Evolutionary conservation across 2,797 vertebrate genomes (phyloP).

Genomic region (Catostomus latipinnis): DNA sequence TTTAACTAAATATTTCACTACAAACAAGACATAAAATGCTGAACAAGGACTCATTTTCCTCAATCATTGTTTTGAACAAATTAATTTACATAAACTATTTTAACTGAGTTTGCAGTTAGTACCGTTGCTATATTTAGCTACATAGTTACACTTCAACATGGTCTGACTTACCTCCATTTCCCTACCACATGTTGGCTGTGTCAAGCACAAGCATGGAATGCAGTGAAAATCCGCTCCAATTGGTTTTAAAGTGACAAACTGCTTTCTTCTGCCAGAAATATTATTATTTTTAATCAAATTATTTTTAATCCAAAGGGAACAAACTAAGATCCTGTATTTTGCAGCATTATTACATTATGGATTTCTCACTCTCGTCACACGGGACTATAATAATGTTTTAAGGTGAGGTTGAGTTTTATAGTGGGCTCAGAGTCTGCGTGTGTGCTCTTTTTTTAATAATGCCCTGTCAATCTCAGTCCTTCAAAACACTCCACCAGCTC

Average conservation of each 20-base stretch:
- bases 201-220: neutral
- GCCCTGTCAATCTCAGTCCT: slow-evolving; percentile 74
- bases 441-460: slow-evolving; percentile 71
- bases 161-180: neutral
- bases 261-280: slow-evolving; percentile 60
- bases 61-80: too few relatives aligned
- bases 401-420: slow-evolving; percentile 66
- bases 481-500: slow-evolving; percentile 58
- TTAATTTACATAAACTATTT: too few relatives aligned
- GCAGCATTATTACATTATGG: slow-evolving; percentile 76
- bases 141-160: neutral
- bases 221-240: slow-evolving; percentile 54
- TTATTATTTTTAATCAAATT: slow-evolving; percentile 63
- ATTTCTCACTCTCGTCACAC: slow-evolving; percentile 71
- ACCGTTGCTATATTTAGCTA: too few relatives aligned
- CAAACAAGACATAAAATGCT: too few relatives aligned
- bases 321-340: slow-evolving; percentile 68
- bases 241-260: slow-evolving; percentile 61
- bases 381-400: slow-evolving; percentile 74
- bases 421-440: slow-evolving; percentile 61
- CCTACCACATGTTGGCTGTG: neutral
- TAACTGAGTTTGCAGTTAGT: too few relatives aligned
- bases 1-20: too few relatives aligned
- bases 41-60: too few relatives aligned
- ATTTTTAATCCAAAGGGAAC: slow-evolving; percentile 62